These are phyloP conservation scores for Platycheirus rosarum DNA, from an alignment of 2,888 invertebrate genomes.

Conservation along the genomic window DNA sequence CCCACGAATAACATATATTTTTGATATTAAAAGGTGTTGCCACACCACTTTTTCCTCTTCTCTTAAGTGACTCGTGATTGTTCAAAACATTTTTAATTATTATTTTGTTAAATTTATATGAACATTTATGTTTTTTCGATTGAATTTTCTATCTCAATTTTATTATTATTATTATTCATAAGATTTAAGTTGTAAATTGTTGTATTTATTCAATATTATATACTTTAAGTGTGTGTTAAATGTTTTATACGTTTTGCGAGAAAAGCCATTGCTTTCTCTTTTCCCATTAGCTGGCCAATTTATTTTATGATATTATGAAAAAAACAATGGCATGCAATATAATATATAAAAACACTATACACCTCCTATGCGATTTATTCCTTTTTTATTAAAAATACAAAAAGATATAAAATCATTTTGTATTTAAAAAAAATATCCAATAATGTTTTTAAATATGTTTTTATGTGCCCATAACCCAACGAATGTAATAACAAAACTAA, in stretches of 20 bases:
- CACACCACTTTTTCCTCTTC: slow-evolving; percentile 22
- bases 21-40: slow-evolving; percentile 67
- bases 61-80: slow-evolving; percentile 59
- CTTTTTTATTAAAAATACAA: slow-evolving; percentile 16
- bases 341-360: slow-evolving; percentile 30
- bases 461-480: slow-evolving; percentile 36
- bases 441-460: slow-evolving; percentile 2
- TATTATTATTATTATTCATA: slow-evolving; percentile 33
- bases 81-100: slow-evolving; percentile 50
- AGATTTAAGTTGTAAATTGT: slow-evolving; percentile 70
- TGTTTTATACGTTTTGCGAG: slow-evolving; percentile 32
- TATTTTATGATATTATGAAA: slow-evolving; percentile 10
- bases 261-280: slow-evolving; percentile 25
- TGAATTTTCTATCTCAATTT: slow-evolving; percentile 65
- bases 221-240: slow-evolving; percentile 70
- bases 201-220: slow-evolving; percentile 68
- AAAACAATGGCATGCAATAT: slow-evolving; percentile 31
- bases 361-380: slow-evolving; percentile 37
- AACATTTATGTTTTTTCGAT: slow-evolving; percentile 19
- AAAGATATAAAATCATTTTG: slow-evolving; percentile 10
- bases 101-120: slow-evolving; percentile 18
- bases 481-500: slow-evolving; percentile 39
- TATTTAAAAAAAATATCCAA: slow-evolving; percentile 1
- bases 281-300: slow-evolving; percentile 60
- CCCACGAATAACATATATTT: slow-evolving; percentile 60